phyloP scores from a whole-genome alignment of 2,113 vertebrate genomes.

The Labeo rohita region DNA sequence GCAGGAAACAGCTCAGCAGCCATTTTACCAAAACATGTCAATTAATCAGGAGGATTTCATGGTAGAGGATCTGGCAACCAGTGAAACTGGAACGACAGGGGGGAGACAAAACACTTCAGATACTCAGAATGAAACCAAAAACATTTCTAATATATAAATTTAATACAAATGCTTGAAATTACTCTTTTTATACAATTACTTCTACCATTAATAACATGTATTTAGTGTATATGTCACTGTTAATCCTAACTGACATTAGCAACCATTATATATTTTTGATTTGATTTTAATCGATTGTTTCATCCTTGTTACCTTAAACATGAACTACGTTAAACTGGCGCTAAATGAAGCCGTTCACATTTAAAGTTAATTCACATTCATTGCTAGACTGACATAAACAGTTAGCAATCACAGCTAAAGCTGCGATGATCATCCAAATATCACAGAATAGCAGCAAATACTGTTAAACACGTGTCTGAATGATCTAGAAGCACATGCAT shows the following conservation, averaged over 20 bases:
- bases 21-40: slow-evolving; percentile 85
- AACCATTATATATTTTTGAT: not conserved
- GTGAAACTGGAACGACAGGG: not conserved
- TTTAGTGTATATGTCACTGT: not conserved
- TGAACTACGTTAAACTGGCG: not conserved
- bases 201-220: not conserved
- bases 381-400: not conserved
- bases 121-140: not conserved
- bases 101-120: not conserved
- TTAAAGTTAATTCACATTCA: not conserved
- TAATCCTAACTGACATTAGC: not conserved
- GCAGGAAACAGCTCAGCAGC: slow-evolving; percentile 90
- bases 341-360: not conserved
- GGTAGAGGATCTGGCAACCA: slow-evolving; percentile 67
- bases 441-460: not conserved
- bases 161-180: not conserved
- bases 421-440: not conserved
- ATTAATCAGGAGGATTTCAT: slow-evolving; percentile 86
- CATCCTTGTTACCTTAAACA: not conserved
- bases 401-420: slow-evolving; percentile 40
- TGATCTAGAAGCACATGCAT: not conserved
- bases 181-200: not conserved
- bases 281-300: not conserved
- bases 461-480: not conserved
- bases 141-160: not conserved